Evolutionary conservation across 2,797 vertebrate genomes (phyloP), one percentile per base, ranked within the genome.

Genomic region (Ctenopoma multispine): DNA sequence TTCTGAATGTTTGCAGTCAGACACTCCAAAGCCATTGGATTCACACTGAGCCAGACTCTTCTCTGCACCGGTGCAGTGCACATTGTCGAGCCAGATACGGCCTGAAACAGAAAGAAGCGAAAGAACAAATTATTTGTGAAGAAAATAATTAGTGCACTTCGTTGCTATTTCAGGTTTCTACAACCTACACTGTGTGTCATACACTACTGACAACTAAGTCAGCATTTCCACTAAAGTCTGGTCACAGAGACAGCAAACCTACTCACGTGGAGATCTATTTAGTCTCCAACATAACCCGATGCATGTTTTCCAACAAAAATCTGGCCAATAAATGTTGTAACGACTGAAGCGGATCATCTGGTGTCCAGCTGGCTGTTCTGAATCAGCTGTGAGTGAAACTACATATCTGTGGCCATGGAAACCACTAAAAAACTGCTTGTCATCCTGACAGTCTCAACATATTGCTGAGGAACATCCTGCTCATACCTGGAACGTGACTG

Each of bases 1-100:
- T 67, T 99, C 98, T 0, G 93, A 95, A 85, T 99, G 98, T 36
- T 96, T 97, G 93, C 98, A 99, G 95, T 99, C 97, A 0, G 94
- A 94, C 9, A 97, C 94, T 0, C 98, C 98, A 54, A 98, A 95
- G 53, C 98, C 98, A 0, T 99, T 99, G 21, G 96, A 97, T 2
- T 83, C 69, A 23, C 98, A 99, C 0, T 93, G 90, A 0, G 95
- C 94, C 49, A 99, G 89, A 7, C 94, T 96, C 7, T 83, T 86
- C 90, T 99, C 98, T 6, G 54, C 81, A 5, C 98, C 98, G 0
- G 72, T 93, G 67, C 98, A 99, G 91, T 97, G 92, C 57, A 99
- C 85, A 0, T 99, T 99, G 90, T 99, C 97, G 61, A 99, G 65
- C 97, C 96, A 98, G 58, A 99, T 97, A 4, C 43, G 94, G 44